Conservation (phyloP, 2,888 invertebrate genomes). For the Megamerina dolium region DNA sequence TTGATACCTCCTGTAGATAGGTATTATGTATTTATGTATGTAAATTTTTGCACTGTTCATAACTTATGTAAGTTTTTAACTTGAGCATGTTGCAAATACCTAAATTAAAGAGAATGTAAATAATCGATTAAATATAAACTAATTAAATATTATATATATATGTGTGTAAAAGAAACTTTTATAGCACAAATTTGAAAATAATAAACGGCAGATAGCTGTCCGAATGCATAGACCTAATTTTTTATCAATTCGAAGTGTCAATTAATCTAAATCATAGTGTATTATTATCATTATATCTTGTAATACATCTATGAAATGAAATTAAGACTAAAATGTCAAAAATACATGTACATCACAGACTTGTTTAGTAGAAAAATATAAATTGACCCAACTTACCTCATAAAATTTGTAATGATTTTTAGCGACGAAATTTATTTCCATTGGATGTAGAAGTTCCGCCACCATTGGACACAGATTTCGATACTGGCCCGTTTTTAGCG, state of each 20-base stretch:
- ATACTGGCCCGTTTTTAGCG: slow-evolving; percentile 22
- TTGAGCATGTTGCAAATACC: slow-evolving; percentile 32
- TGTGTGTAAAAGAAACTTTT: too few relatives aligned
- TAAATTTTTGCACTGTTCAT: background rate
- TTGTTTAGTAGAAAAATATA: background rate
- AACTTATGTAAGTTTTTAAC: slow-evolving; percentile 2
- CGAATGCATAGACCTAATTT: too few relatives aligned
- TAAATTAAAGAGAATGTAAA: slow-evolving; percentile 40
- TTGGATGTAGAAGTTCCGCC: slow-evolving; percentile 17
- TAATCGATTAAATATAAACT: slow-evolving; percentile 2
- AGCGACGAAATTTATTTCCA: slow-evolving; percentile 35
- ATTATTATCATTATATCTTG: too few relatives aligned
- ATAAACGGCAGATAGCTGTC: too few relatives aligned
- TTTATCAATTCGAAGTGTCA: too few relatives aligned
- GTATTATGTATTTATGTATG: slow-evolving; percentile 1
- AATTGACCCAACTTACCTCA: too few relatives aligned
- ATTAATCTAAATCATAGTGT: too few relatives aligned
- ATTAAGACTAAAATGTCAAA: background rate
- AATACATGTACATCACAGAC: slow-evolving; percentile 21
- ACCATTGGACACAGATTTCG: slow-evolving; percentile 31
- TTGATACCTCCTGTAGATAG: too few relatives aligned
- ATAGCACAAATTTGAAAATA: too few relatives aligned
- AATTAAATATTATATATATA: background rate
- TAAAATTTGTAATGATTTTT: background rate
- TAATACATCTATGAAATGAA: too few relatives aligned